Percentiles rank a stretch among this genome's conserved stretches.
phyloP scores from a whole-genome alignment of 2,888 invertebrate species.

The Drosophila melanosoma region DNA sequence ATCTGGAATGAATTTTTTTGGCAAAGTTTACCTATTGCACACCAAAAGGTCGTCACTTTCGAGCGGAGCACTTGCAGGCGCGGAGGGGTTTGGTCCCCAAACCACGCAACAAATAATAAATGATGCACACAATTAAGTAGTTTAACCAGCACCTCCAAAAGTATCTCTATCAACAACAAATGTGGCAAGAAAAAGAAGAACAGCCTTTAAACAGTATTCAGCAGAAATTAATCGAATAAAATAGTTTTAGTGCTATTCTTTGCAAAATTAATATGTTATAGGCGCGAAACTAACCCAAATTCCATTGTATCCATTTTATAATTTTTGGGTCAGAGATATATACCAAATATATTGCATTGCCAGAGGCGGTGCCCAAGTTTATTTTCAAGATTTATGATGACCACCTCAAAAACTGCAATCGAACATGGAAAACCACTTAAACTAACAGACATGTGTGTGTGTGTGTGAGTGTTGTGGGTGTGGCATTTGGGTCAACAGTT shows the following conservation, averaged over 20 bases:
- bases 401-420: slow-evolving; percentile 70
- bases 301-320: slow-evolving; percentile 9
- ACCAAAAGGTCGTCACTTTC: too few relatives aligned
- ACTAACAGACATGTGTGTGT: slow-evolving; percentile 27
- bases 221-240: slow-evolving; percentile 24
- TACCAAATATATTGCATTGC: slow-evolving; percentile 45
- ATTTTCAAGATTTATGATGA: slow-evolving; percentile 64
- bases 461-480: slow-evolving; percentile 37
- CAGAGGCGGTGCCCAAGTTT: slow-evolving; percentile 46
- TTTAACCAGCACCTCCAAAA: slow-evolving; percentile 18
- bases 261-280: slow-evolving; percentile 25
- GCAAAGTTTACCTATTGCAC: too few relatives aligned
- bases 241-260: background rate
- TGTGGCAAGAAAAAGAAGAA: background rate
- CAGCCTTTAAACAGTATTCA: background rate
- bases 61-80: too few relatives aligned
- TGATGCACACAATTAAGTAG: background rate
- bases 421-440: slow-evolving; percentile 78
- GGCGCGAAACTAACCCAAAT: slow-evolving; percentile 45
- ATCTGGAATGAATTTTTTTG: too few relatives aligned
- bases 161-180: background rate
- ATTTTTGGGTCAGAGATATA: slow-evolving; percentile 45
- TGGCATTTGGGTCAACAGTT: slow-evolving; percentile 62
- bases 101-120: background rate
- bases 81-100: slow-evolving; percentile 38